phyloP scores from a whole-genome alignment of 2,113 vertebrate species.

The Oncorhynchus gorbuscha region DNA sequence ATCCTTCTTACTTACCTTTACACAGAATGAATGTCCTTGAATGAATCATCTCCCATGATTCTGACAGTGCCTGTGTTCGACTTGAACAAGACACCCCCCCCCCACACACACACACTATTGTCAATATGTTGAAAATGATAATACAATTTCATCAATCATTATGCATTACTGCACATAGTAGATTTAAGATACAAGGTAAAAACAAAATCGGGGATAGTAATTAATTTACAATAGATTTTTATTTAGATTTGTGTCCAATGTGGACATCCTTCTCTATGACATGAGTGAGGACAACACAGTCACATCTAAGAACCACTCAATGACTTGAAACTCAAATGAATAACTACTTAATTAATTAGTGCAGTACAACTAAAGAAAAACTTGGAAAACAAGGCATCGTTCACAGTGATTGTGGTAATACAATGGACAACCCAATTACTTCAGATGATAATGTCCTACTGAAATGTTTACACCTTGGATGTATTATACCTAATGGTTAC shows the following conservation, averaged over 20 bases:
- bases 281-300: neutral
- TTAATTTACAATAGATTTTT: neutral
- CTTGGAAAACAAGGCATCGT: neutral
- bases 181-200: neutral
- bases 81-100: too few relatives aligned
- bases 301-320: neutral
- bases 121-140: too few relatives aligned
- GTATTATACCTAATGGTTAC: neutral
- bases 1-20: too few relatives aligned
- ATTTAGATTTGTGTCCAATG: neutral
- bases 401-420: constrained; percentile 14
- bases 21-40: too few relatives aligned
- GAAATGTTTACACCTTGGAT: neutral
- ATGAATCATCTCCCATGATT: too few relatives aligned
- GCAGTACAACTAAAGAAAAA: neutral
- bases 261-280: neutral
- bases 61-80: too few relatives aligned
- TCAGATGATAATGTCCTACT: neutral
- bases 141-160: neutral
- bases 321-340: neutral
- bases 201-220: neutral
- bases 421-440: neutral
- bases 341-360: neutral
- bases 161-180: neutral
- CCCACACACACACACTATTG: too few relatives aligned